Evolutionary conservation across 2,888 invertebrate genomes (phyloP).

Genomic region (Synanthedon tipuliformis): DNA sequence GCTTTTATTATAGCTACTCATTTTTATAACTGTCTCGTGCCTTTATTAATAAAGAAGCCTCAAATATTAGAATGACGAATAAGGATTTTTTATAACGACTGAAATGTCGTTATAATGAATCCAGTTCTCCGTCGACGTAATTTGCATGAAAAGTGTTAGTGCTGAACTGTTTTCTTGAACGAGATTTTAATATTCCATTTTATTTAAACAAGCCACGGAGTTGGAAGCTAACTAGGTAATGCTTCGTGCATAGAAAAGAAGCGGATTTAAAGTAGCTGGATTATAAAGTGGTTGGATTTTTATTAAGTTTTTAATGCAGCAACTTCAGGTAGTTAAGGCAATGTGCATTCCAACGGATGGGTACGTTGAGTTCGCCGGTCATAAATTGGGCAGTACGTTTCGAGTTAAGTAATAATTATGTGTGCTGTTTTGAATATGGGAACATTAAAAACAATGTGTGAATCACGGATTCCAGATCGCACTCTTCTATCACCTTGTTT

Average conservation of each 20-base stretch:
- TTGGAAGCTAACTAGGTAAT: conserved; percentile 1
- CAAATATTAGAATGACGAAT: conserved; percentile 9
- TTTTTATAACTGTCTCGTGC: neutral
- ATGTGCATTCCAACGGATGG: no score
- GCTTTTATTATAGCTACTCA: neutral
- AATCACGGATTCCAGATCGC: no score
- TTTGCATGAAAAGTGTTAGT: conserved; percentile 48
- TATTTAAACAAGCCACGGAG: conserved; percentile 6
- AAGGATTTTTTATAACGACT: conserved; percentile 18
- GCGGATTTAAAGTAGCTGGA: neutral
- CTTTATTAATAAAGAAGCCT: neutral
- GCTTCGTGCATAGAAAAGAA: neutral
- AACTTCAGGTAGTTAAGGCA: no score
- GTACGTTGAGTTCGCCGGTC: no score
- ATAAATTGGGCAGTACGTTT: no score
- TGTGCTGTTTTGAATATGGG: no score
- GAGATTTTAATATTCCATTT: conserved; percentile 42
- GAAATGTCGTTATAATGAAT: conserved; percentile 41
- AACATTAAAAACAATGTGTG: no score
- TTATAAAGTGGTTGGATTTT: no score
- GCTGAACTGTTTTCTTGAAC: conserved; percentile 38
- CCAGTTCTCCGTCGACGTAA: conserved; percentile 29
- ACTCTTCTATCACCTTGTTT: no score
- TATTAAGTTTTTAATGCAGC: no score
- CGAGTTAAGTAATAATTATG: no score